A percentile compares a stretch with the other conserved stretches of the same genome.
These are phyloP conservation scores for Sesia bembeciformis DNA, from an alignment of 2,888 invertebrate genomes.

Conservation along the genomic window DNA sequence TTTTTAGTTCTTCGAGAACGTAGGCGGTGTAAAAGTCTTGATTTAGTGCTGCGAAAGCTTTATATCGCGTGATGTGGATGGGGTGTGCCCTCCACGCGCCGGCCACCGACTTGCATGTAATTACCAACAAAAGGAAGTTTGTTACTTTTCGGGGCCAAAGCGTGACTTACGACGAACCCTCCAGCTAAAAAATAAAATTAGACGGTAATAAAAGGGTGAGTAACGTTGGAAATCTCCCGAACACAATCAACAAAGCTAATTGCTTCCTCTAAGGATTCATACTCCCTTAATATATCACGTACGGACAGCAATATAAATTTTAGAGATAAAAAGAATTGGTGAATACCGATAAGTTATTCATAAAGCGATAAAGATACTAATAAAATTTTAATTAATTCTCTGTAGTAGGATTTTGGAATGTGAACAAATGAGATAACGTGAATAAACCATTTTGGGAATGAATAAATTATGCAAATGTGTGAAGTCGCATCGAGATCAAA, in stretches of 20 bases:
- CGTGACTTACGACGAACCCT: slow-evolving; percentile 50
- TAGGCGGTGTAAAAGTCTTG: not conserved
- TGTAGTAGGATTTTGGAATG: not conserved
- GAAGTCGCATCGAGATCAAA: not conserved
- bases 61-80: slow-evolving; percentile 48
- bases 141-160: slow-evolving; percentile 49
- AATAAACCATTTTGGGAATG: not conserved
- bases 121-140: slow-evolving; percentile 54
- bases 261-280: not conserved
- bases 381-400: not conserved
- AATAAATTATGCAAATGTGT: slow-evolving; percentile 12
- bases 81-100: slow-evolving; percentile 36
- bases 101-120: slow-evolving; percentile 50
- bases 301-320: no score
- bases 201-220: slow-evolving; percentile 48
- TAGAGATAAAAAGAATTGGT: no score
- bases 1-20: slow-evolving; percentile 14
- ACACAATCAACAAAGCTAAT: slow-evolving; percentile 23
- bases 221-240: slow-evolving; percentile 29
- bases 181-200: slow-evolving; percentile 37
- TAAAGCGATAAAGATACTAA: no score
- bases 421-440: not conserved
- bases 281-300: no score
- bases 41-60: slow-evolving; percentile 27
- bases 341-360: no score